Conservation (phyloP, 2,797 vertebrate species). For the Neosilurus hyrtlii region DNA sequence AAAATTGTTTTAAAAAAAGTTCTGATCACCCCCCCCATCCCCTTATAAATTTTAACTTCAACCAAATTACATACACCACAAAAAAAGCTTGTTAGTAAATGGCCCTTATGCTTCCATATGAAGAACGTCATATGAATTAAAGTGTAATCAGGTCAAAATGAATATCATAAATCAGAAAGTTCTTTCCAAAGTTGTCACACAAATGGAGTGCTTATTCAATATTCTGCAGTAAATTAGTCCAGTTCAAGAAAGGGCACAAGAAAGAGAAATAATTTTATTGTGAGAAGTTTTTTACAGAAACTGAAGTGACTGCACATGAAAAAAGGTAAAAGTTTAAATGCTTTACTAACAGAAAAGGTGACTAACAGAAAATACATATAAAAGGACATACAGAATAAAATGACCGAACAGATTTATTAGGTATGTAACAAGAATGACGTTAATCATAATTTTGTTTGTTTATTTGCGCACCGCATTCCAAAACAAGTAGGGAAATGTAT, state of each 20-base stretch:
- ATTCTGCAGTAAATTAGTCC: neutral
- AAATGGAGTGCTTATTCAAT: neutral
- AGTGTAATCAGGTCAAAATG: neutral
- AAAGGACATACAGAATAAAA: conserved; percentile 3
- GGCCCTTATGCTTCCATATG: no score
- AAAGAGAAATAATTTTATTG: conserved; percentile 21
- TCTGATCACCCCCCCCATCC: no score
- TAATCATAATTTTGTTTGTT: neutral
- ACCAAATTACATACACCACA: no score
- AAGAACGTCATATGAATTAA: neutral
- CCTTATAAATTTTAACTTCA: no score
- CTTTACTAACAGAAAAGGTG: neutral
- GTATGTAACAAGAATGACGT: neutral
- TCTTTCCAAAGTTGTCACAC: neutral
- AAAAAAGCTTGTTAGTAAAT: no score
- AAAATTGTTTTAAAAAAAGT: no score
- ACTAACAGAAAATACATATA: conserved; percentile 5
- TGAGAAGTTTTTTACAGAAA: neutral
- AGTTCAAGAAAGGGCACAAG: neutral
- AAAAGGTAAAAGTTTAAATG: neutral
- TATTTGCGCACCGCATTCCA: neutral
- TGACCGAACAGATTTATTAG: neutral
- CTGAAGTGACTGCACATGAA: neutral
- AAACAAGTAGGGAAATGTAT: neutral
- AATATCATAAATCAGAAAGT: neutral